Evolutionary conservation across 2,888 invertebrate genomes (phyloP).

Genomic region (Cerastis rubricosa): DNA sequence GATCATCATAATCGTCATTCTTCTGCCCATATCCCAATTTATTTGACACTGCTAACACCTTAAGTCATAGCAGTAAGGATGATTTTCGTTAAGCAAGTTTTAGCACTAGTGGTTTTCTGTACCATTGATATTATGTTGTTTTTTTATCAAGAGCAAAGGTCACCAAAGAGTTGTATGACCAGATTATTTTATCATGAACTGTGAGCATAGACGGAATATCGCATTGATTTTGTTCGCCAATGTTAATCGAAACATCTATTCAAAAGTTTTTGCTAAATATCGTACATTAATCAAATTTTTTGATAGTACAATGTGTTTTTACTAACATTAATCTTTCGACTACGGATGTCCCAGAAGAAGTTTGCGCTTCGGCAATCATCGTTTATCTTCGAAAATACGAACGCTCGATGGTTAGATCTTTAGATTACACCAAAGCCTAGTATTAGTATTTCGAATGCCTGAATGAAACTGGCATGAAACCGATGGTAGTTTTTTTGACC

Average conservation of each 20-base stretch:
- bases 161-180: background rate
- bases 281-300: background rate
- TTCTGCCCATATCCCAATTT: too few relatives aligned
- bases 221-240: background rate
- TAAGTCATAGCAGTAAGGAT: too few relatives aligned
- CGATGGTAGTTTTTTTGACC: too few relatives aligned
- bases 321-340: too few relatives aligned
- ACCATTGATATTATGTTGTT: background rate
- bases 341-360: background rate
- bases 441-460: too few relatives aligned
- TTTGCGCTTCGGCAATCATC: background rate
- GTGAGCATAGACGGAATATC: background rate
- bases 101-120: background rate
- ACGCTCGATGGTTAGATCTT: background rate
- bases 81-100: background rate
- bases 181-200: background rate
- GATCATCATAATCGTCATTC: too few relatives aligned
- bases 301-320: background rate
- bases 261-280: background rate
- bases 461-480: too few relatives aligned
- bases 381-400: background rate
- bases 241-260: background rate
- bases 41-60: too few relatives aligned
- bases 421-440: too few relatives aligned
- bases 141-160: background rate